phyloP scores from a whole-genome alignment of 2,797 vertebrate genomes.

The Argentina silus region DNA sequence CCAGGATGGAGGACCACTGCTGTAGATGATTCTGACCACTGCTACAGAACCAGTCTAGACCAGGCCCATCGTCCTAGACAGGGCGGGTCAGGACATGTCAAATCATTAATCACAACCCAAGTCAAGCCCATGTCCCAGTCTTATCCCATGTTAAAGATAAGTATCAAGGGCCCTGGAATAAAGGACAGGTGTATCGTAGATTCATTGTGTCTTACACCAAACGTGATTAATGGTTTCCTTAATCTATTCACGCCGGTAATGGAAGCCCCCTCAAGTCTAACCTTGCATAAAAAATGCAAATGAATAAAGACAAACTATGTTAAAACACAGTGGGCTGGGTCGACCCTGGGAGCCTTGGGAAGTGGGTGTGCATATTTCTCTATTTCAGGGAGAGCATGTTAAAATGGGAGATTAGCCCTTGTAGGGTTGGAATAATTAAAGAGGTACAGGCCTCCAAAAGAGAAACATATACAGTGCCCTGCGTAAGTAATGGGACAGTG shows the following conservation, averaged over 20 bases:
- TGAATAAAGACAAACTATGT: slow-evolving; percentile 71
- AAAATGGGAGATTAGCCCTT: slow-evolving; percentile 67
- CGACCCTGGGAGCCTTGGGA: slow-evolving; percentile 69
- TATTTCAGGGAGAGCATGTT: slow-evolving; percentile 64
- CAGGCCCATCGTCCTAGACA: slow-evolving; percentile 37
- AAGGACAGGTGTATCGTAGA: slow-evolving; percentile 71
- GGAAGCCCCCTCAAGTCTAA: slow-evolving; percentile 75
- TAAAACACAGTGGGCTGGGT: slow-evolving; percentile 68
- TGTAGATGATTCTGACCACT: too few relatives aligned
- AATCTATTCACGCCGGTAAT: slow-evolving; percentile 78
- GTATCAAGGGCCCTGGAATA: slow-evolving; percentile 54
- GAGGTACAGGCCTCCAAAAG: slow-evolving; percentile 36
- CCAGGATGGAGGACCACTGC: too few relatives aligned
- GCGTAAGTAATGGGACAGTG: too few relatives aligned
- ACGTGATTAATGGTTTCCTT: slow-evolving; percentile 81
- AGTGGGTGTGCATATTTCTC: slow-evolving; percentile 80
- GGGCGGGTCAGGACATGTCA: slow-evolving; percentile 41
- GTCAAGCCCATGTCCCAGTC: slow-evolving; percentile 42
- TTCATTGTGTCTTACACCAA: slow-evolving; percentile 67
- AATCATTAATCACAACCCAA: slow-evolving; percentile 21
- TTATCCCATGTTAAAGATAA: slow-evolving; percentile 57
- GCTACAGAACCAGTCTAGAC: slow-evolving; percentile 7
- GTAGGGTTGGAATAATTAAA: slow-evolving; percentile 65
- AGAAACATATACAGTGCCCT: slow-evolving; percentile 7
- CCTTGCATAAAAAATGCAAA: slow-evolving; percentile 83